These are phyloP conservation scores for Apomyelois bistriatella DNA, from an alignment of 2,888 invertebrate species.

Conservation along the genomic window DNA sequence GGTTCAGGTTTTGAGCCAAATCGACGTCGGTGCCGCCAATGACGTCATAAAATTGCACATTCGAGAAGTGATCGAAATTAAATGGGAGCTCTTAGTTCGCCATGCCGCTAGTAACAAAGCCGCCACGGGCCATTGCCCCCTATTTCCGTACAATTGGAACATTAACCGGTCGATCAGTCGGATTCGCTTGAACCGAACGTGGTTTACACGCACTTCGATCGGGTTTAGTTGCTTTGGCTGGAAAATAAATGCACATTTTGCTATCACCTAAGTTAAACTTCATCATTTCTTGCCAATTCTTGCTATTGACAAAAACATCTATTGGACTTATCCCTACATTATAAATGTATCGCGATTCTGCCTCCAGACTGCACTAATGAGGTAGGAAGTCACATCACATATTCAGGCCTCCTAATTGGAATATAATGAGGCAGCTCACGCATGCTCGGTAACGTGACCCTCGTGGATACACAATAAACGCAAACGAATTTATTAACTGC, in stretches of 20 bases:
- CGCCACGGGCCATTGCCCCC: slow-evolving; percentile 25
- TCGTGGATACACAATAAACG: neutral
- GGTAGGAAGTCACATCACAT: neutral
- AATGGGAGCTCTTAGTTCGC: neutral
- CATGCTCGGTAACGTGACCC: neutral
- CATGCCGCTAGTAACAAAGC: slow-evolving; percentile 20
- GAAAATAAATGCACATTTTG: neutral
- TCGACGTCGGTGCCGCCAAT: neutral
- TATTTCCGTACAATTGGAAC: slow-evolving; percentile 24
- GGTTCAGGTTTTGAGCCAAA: neutral
- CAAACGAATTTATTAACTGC: neutral
- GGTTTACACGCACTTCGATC: neutral
- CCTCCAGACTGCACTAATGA: neutral
- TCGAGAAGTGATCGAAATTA: slow-evolving; percentile 1
- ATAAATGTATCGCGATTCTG: neutral
- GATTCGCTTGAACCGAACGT: slow-evolving; percentile 15
- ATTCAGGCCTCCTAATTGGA: slow-evolving; percentile 9
- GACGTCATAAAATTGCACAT: neutral
- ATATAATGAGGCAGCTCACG: slow-evolving; percentile 2
- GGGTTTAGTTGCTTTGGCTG: neutral
- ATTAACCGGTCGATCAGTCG: slow-evolving; percentile 26
- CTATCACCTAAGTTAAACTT: neutral
- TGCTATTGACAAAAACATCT: too few species aligned
- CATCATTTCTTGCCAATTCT: too few species aligned
- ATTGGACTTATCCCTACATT: too few species aligned